Evolutionary conservation across 2,113 vertebrate species (phyloP), one percentile per base, ranked within the genome.

Genomic region (Ursus arctos): DNA sequence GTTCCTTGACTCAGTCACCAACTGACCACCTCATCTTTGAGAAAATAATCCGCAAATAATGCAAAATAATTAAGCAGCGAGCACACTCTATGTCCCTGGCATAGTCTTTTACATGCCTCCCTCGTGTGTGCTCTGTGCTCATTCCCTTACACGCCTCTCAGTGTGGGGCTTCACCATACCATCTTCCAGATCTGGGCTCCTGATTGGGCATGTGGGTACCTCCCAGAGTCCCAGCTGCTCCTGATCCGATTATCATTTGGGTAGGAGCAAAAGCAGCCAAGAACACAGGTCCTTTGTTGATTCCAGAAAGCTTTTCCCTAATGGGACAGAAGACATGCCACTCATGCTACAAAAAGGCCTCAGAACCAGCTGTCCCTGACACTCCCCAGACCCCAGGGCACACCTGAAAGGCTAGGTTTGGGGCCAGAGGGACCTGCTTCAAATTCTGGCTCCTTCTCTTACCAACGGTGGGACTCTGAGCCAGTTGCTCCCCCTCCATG

Each of bases 41-140:
- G 11, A 65, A 61, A 89, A 65, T 6, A 76, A 72, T 33, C 63
- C 2, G 40, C 33, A 31, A 43, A 43, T 43, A 43, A 43, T 2
- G 31, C 8, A 26, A 47, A 79, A 51, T n/a, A 49, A 57, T 36
- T n/a, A 43, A 71, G 12, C 24, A 43, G 51, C 36, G 40, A 26
- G 51, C 12, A 40, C 36, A 55, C 1, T 6, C 19, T 10, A n/a
- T 26, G 18, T 43, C 40, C 53, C 53, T 18, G 24, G 51, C 9
- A 26, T 77, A 4, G 26, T 77, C n/a, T 22, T 24, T 21, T 55
- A 6, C 36, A 31, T 1, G 1, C 67, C 21, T 49, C 51, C 49
- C 55, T 14, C 1, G 0, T 0, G 16, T 1, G 26, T 11, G 19
- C 31, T n/a, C 33, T 4, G 0, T 7, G 63, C 2, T 18, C 47